These are phyloP conservation scores for Oreochromis grahami DNA, from an alignment of 2,797 vertebrate genomes.

Conservation along the genomic window DNA sequence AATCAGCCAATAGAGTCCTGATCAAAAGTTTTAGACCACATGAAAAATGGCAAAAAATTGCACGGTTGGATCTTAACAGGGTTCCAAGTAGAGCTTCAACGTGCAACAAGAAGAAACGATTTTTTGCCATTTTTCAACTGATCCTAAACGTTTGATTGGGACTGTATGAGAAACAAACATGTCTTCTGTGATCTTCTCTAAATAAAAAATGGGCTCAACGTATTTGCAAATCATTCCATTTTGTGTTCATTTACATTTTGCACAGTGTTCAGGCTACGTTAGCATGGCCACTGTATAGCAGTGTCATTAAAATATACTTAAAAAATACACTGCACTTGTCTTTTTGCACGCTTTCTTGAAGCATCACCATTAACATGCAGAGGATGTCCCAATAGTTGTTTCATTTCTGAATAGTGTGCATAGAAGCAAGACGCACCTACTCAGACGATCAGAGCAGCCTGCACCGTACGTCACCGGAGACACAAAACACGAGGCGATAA, in stretches of 20 bases:
- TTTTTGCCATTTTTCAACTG: not conserved
- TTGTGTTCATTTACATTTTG: not conserved
- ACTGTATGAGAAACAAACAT: not conserved
- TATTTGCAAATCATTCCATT: not conserved
- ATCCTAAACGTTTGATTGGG: not conserved
- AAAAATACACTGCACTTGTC: not conserved
- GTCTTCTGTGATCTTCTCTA: not conserved
- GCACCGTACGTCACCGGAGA: not conserved
- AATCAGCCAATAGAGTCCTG: not conserved
- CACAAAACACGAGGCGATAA: not conserved
- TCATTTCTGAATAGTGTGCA: not conserved
- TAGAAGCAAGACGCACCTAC: not conserved
- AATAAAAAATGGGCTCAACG: not conserved
- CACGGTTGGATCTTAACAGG: not conserved
- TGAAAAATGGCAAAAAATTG: not conserved
- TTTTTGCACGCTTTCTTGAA: not conserved
- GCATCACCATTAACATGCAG: not conserved
- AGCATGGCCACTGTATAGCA: not conserved
- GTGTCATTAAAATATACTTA: not conserved
- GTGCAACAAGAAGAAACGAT: accelerated
- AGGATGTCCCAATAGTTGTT: not conserved
- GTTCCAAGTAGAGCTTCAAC: not conserved
- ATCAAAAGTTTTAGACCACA: not conserved
- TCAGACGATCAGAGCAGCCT: not conserved
- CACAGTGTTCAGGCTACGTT: not conserved